A percentile compares a stretch with the other conserved stretches of the same genome.
phyloP scores from a whole-genome alignment of 2,113 vertebrate species.

The Rallus limicola region DNA sequence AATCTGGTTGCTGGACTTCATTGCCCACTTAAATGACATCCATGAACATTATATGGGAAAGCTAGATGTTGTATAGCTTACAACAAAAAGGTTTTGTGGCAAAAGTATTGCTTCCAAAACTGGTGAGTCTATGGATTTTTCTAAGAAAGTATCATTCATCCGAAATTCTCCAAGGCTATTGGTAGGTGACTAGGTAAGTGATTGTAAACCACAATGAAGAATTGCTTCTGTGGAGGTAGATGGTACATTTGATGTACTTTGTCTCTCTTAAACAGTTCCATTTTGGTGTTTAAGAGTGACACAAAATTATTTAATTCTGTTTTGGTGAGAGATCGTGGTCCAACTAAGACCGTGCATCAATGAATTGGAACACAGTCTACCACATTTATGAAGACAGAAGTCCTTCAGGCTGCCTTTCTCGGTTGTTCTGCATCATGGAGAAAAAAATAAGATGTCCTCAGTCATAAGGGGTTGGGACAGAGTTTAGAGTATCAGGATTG shows the following conservation, averaged over 20 bases:
- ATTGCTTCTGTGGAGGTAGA: conserved; percentile 17
- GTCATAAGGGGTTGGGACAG: background rate
- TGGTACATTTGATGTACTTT: conserved; percentile 2
- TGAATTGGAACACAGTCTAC: background rate
- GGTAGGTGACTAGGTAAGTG: conserved; percentile 47
- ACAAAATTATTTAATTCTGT: background rate
- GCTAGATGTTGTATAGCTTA: background rate
- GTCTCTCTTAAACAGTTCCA: background rate
- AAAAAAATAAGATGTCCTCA: background rate
- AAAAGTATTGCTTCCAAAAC: conserved; percentile 40
- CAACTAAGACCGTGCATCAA: background rate
- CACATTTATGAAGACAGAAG: conserved; percentile 25
- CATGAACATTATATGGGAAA: background rate
- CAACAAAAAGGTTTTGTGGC: conserved; percentile 22
- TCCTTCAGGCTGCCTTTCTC: background rate
- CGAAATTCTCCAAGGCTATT: conserved; percentile 54
- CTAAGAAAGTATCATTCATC: conserved; percentile 38
- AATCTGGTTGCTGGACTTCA: background rate
- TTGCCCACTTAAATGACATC: background rate
- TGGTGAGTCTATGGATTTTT: conserved; percentile 57
- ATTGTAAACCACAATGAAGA: conserved; percentile 62
- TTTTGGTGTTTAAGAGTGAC: background rate
- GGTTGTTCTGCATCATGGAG: background rate
- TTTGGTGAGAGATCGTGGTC: conserved; percentile 5
- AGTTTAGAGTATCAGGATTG: background rate